Conservation (phyloP, 2,797 vertebrate species). For the Gymnocypris eckloni region DNA sequence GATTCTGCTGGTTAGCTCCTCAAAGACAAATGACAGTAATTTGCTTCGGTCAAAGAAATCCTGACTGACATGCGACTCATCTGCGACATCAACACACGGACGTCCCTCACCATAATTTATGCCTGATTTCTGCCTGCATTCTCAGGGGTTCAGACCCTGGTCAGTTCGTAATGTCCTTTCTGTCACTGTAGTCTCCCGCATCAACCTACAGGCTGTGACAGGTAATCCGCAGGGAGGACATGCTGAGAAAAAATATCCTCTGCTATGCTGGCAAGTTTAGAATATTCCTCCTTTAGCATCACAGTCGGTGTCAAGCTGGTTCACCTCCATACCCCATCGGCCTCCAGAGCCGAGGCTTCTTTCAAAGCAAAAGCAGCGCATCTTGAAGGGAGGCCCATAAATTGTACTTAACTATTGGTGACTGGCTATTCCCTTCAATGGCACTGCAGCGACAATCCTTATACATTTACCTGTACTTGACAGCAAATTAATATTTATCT, state of each 20-base stretch:
- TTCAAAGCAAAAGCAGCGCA: constrained; percentile 1
- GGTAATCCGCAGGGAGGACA: constrained; percentile 51
- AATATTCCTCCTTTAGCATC: constrained; percentile 31
- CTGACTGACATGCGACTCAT: constrained; percentile 36
- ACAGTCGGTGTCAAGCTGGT: constrained; percentile 12
- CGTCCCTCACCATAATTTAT: constrained; percentile 22
- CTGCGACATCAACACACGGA: not conserved
- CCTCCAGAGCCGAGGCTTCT: constrained; percentile 26
- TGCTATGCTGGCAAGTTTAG: constrained; percentile 12
- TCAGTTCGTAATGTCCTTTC: constrained; percentile 45
- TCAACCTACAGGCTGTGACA: constrained; percentile 56
- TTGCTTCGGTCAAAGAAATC: constrained; percentile 35
- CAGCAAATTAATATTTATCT: constrained; percentile 65
- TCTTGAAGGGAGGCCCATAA: constrained; percentile 51
- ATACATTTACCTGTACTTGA: constrained; percentile 64
- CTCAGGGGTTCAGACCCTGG: constrained; percentile 53
- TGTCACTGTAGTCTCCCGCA: constrained; percentile 40
- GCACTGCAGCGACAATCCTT: constrained; percentile 48
- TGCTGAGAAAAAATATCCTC: constrained; percentile 24
- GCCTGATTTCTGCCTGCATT: constrained; percentile 14
- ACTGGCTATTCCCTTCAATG: constrained; percentile 47
- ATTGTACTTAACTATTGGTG: constrained; percentile 57
- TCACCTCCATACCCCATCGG: constrained; percentile 23
- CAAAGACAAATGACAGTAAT: constrained; percentile 51
- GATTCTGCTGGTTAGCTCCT: constrained; percentile 38